These are phyloP conservation scores for Xestia rhomboidea DNA, from an alignment of 2,888 invertebrate genomes.

Conservation along the genomic window DNA sequence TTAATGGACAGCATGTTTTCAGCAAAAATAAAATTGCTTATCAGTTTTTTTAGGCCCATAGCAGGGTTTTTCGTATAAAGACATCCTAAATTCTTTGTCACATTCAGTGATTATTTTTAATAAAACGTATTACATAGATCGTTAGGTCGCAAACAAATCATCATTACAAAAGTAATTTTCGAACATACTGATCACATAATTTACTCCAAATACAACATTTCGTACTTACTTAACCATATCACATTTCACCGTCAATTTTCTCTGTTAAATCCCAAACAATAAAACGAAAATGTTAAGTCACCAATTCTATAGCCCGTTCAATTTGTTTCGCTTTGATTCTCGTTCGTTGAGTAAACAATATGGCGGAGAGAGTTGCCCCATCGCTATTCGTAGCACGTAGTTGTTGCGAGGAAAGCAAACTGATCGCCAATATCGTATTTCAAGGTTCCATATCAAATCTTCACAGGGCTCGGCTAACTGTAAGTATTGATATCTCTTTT, in stretches of 20 bases:
- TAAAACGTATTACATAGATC: background rate
- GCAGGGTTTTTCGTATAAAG: background rate
- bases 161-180: background rate
- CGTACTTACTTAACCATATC: background rate
- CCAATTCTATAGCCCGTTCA: conserved; percentile 32
- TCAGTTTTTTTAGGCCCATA: too few species aligned
- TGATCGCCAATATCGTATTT: conserved; percentile 59
- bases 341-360: conserved; percentile 51
- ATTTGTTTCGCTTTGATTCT: conserved; percentile 49
- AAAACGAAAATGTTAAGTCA: conserved; percentile 25
- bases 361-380: conserved; percentile 47
- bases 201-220: background rate
- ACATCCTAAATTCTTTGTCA: background rate
- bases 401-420: conserved; percentile 57
- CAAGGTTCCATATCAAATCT: conserved; percentile 61
- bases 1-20: too few species aligned
- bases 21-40: too few species aligned
- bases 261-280: conserved; percentile 18
- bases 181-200: background rate
- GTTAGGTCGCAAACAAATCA: background rate
- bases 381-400: conserved; percentile 59
- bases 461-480: conserved; percentile 25
- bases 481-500: conserved; percentile 9
- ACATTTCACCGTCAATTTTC: conserved; percentile 6
- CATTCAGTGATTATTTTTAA: too few species aligned